Base-by-base conservation (phyloP, 1,140 invertebrate genomes). In the Frieseomelitta varia region DNA sequence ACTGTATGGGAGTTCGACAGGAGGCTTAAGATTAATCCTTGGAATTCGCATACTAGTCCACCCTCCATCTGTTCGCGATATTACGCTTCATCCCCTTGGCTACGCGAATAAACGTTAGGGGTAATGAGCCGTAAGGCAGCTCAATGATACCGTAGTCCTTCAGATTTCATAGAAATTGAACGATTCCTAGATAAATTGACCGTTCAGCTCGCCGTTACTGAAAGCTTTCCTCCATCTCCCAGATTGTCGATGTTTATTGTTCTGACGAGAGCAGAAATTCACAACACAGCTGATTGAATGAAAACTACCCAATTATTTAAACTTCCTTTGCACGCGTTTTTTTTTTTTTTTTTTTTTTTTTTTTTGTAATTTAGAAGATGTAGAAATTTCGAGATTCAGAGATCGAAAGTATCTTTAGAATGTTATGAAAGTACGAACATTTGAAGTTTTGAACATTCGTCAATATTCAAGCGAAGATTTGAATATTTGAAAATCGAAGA, bases 101-200 rank as follows among this genome's bases (percentile, higher is more conserved):
- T 47, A 51, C 21, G 55, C 68, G 47, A 73, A 53, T 79, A 51
- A 72, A 51, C 79, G 79, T 3, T 14, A 80, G 21, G 69, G 68
- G 55, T 63, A 61, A 73, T 63, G 55, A 39, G 4, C 47, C 55
- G 69, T 63, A 53, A 81, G 21, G 69, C 69, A 47, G 53, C n/a
- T 34, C 69, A 56, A 72, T 65, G 30, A 78, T n/a, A 77, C 81
- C n/a, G 39, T 68, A 27, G 34, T 39, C 47, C 19, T 72, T 17
- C n/a, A 4, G 51, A 24, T 19, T 72, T 27, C 24, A 14, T 73
- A 55, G 58, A 51, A 73, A 82, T 76, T 51, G 17, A 73, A 82
- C 53, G 15, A 86, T 58, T 86, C 19, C 27, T 24, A 21, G 39
- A 19, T 74, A 74, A 65, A 73, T 79, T 65, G 79, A 74, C 1